phyloP scores from a whole-genome alignment of 2,113 vertebrate species.

The Scopus umbretta region DNA sequence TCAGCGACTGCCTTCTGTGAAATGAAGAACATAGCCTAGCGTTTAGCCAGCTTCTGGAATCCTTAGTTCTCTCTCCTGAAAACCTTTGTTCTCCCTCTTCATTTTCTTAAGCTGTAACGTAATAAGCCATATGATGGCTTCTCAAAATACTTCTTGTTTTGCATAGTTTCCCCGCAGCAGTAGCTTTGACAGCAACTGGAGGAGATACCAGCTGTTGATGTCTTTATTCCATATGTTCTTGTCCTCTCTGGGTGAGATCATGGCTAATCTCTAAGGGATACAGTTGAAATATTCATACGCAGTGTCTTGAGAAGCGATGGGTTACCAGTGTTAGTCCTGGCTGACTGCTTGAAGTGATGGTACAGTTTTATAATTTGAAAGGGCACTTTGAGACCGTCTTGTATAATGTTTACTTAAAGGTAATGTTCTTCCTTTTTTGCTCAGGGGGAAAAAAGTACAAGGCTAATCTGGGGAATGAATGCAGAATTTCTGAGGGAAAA shows the following conservation, averaged over 20 bases:
- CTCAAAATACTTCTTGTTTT: conserved; percentile 9
- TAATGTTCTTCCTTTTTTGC: neutral
- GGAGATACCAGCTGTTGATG: neutral
- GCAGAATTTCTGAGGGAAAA: neutral
- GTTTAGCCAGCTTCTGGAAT: neutral
- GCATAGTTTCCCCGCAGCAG: neutral
- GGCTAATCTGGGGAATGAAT: neutral
- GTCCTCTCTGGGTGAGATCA: neutral
- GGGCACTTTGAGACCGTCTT: neutral
- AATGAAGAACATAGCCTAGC: neutral
- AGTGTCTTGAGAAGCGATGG: neutral
- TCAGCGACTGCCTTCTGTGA: neutral
- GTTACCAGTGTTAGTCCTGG: neutral
- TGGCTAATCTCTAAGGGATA: neutral
- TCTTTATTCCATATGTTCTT: neutral
- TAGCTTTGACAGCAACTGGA: neutral
- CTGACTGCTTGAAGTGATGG: neutral
- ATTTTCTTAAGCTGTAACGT: neutral
- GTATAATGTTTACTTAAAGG: neutral
- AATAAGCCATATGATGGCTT: neutral
- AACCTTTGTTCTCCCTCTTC: neutral
- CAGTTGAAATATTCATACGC: neutral
- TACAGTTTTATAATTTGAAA: neutral
- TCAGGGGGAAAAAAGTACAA: rapidly evolving
- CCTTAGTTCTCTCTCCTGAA: neutral